Conservation (phyloP, 1,140 invertebrate genomes). For the Megathymus violae region DNA sequence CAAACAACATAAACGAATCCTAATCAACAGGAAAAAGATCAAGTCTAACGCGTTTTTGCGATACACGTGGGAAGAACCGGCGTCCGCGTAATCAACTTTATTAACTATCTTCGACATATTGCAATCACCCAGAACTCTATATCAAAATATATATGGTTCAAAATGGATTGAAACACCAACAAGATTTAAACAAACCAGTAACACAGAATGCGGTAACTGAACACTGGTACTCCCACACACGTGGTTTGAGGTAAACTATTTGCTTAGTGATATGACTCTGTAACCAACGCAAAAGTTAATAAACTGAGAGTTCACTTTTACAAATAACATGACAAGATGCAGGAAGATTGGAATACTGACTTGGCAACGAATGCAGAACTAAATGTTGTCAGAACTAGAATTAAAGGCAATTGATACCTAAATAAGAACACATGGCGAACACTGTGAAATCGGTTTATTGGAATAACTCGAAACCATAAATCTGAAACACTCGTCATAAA, state of each 20-base stretch:
- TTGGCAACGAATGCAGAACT: constrained; percentile 15
- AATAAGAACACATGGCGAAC: background rate
- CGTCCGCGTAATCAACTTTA: constrained; percentile 26
- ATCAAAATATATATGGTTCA: background rate
- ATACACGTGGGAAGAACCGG: constrained; percentile 28
- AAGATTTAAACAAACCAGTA: constrained; percentile 1
- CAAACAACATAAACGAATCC: constrained; percentile 23
- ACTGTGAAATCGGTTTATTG: constrained; percentile 21
- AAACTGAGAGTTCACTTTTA: constrained; percentile 19
- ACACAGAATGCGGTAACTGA: constrained; percentile 19
- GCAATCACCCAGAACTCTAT: background rate
- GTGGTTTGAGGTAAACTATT: constrained; percentile 26
- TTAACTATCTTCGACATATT: constrained; percentile 1
- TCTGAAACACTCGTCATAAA: background rate
- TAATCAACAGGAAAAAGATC: constrained; percentile 20
- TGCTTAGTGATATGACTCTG: constrained; percentile 21
- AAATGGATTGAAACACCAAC: background rate
- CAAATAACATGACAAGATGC: constrained; percentile 9
- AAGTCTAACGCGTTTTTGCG: constrained; percentile 28
- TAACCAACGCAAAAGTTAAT: constrained; percentile 19
- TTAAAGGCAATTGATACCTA: background rate
- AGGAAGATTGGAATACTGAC: no score
- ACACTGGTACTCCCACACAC: constrained; percentile 26
- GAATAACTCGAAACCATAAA: background rate
- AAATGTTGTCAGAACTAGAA: constrained; percentile 1